Evolutionary conservation across 2,888 invertebrate species (phyloP), one percentile per base, ranked within the genome.

Genomic region (Meta bourneti): DNA sequence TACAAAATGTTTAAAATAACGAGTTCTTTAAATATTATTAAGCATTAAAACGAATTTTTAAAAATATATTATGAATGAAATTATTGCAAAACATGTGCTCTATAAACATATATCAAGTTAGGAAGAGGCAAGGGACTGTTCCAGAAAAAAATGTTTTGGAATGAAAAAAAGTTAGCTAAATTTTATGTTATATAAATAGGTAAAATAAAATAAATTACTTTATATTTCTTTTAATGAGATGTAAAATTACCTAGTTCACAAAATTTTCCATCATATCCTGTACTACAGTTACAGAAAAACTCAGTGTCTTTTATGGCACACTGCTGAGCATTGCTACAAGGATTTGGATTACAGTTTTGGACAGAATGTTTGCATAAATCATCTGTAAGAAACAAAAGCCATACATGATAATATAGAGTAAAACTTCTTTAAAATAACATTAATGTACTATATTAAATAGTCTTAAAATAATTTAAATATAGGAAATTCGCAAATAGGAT

Each of bases 191-290:
- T 61, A 61, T 61, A 61, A 11, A 8, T 61, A 61, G 6, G 11
- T 9, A 61, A 16, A 61, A 5, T 9, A 16, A 9, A 16, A 61
- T 61, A 16, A 61, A 61, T 61, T 61, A 61, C 11, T 61, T 5
- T 61, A 61, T 61, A 61, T 16, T 16, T 16, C 61, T 61, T 7
- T 8, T 9, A 2, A 49, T 8, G 16, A n/a, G 19, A 19, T 11
- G 69, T 9, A 7, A 20, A 69, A 61, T 91, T 84, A 91, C 91
- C 91, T 52, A 88, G 80, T 80, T 91, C 91, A 70, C 91, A 91
- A 6, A 54, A 70, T 89, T 79, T 83, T 75, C 91, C 91, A 34
- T 83, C 74, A 71, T 77, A 91, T 20, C 84, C 88, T 16, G 7
- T 8, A 51, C 74, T 79, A 51, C 91, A 91, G 16, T 75, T 80